Conservation (phyloP, 1,140 invertebrate species). For the Callitettix versicolor region DNA sequence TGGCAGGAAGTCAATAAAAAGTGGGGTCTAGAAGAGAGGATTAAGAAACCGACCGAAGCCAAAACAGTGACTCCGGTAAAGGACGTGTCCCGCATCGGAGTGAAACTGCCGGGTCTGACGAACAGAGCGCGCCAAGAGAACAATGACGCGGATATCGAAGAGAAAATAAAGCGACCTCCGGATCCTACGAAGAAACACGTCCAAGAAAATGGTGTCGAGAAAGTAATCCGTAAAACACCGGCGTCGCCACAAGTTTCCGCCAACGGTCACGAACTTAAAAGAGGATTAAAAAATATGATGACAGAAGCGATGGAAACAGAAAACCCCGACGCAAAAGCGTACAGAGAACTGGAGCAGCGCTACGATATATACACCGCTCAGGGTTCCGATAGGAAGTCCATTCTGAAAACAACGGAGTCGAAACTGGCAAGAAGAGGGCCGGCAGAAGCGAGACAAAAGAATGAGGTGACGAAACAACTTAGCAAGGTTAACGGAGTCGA, state of each 20-base stretch:
- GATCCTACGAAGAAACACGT: too few species aligned
- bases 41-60: slow-evolving; percentile 16
- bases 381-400: background rate
- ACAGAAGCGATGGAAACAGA: too few species aligned
- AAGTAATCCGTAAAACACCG: too few species aligned
- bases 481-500: too few species aligned
- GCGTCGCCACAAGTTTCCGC: background rate
- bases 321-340: background rate
- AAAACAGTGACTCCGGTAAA: slow-evolving; percentile 13
- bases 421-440: background rate
- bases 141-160: too few species aligned
- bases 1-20: slow-evolving; percentile 52
- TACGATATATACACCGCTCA: slow-evolving; percentile 12
- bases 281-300: too few species aligned
- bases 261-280: background rate
- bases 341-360: slow-evolving; percentile 9
- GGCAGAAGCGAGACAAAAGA: too few species aligned
- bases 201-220: too few species aligned
- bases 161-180: too few species aligned
- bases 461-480: too few species aligned
- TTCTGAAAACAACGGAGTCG: background rate
- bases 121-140: background rate
- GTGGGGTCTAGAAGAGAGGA: slow-evolving; percentile 17
- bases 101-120: slow-evolving; percentile 14
- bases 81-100: slow-evolving; percentile 24